Percentiles rank a stretch among this genome's conserved stretches.
Conservation (phyloP, 2,113 vertebrate genomes). For the Petaurus breviceps region DNA sequence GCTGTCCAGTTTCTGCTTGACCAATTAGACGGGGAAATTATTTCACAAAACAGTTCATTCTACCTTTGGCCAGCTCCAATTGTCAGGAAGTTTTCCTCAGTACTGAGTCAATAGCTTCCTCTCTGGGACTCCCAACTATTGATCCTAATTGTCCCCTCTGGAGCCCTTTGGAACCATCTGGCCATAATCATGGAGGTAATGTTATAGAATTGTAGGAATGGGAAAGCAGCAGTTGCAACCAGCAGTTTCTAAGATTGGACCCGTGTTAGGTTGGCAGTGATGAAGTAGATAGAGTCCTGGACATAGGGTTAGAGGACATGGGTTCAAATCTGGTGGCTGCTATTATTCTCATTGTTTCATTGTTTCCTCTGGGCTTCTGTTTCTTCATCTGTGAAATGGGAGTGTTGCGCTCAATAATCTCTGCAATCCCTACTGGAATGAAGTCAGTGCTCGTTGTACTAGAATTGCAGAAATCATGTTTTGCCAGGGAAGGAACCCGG, state of each 20-base stretch:
- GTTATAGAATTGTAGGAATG: not conserved
- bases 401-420: not conserved
- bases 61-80: not conserved
- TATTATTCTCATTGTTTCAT: not conserved
- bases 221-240: not conserved
- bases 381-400: not conserved
- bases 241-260: not conserved
- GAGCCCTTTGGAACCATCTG: not conserved
- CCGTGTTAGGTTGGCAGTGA: not conserved
- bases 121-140: not conserved
- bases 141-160: not conserved
- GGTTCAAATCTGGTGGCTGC: not conserved
- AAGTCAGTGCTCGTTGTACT: not conserved
- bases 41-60: not conserved
- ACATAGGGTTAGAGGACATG: not conserved
- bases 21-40: not conserved
- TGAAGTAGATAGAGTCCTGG: not conserved
- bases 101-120: not conserved
- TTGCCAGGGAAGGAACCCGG: too few relatives aligned
- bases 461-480: not conserved
- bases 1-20: not conserved
- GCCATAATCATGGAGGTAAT: not conserved
- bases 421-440: not conserved
- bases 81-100: not conserved
- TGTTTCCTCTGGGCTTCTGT: not conserved